A percentile compares a stretch with the other conserved stretches of the same genome.
Evolutionary conservation across 2,797 vertebrate genomes (phyloP).

Genomic region (Choloepus didactylus): DNA sequence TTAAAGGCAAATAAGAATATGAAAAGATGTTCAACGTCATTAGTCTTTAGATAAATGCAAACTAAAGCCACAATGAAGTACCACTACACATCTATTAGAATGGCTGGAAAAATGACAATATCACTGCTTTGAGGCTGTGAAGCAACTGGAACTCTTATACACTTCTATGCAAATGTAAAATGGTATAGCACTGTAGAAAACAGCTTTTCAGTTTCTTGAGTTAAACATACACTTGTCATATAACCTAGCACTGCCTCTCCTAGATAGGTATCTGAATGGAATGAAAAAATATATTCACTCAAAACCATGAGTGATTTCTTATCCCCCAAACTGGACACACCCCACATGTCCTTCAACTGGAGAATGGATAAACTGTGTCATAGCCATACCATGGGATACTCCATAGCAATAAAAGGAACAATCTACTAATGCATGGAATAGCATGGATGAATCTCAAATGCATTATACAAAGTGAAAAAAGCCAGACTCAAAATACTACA

Average conservation of each 20-base stretch:
- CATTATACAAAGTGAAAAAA: neutral
- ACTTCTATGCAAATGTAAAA: neutral
- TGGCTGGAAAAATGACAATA: neutral
- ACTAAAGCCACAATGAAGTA: neutral
- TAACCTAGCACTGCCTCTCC: neutral
- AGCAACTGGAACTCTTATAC: neutral
- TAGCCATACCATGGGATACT: neutral
- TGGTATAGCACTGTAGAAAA: neutral
- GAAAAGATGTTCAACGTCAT: neutral
- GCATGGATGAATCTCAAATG: neutral
- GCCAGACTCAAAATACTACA: neutral
- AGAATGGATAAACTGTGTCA: neutral
- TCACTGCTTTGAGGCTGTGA: neutral
- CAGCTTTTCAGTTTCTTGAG: neutral
- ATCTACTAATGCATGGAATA: neutral
- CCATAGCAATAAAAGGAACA: neutral
- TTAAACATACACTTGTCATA: neutral
- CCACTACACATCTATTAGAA: neutral
- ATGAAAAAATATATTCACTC: constrained; percentile 19
- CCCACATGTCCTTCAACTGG: neutral
- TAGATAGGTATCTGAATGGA: neutral
- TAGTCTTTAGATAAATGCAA: constrained; percentile 15
- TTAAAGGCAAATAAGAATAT: neutral
- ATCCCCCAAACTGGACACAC: neutral
- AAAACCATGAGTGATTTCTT: neutral